Base-by-base conservation (phyloP, 2,888 invertebrate genomes). In the Dryadula phaetusa region DNA sequence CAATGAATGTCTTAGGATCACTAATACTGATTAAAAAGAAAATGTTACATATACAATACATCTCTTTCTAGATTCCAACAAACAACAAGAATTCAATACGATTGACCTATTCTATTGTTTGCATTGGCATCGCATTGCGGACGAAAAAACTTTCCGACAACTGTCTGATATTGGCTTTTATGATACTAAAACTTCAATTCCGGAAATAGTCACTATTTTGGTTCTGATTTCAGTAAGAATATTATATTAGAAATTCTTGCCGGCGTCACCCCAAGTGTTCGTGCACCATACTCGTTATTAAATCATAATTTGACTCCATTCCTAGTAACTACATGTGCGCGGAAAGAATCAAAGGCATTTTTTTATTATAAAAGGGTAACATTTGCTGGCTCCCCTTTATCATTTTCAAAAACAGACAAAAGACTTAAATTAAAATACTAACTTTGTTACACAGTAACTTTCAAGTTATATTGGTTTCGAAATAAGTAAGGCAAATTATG, bases 181-280 rank as follows among this genome's bases (percentile, higher is more conserved):
- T 66, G 66, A 64, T 64, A 52, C 61, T 68, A 64, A 66, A 63
- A 62, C 61, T 64, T 60, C 62, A 49, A 64, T 70, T 66, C 42
- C 37, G 53, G 69, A 62, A 69, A 70, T 66, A 70, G 68, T 70
- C 68, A 68, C 69, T 66, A 62, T 66, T 68, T 66, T 64, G 18
- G 40, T 53, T 53, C 52, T 63, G 62, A 58, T 60, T 63, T 54
- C 52, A 25, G 62, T 64, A 34, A 37, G 68, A 70, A 65, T 70
- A 70, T 70, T 62, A 63, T 68, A 68, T 68, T 44, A 54, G 58
- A 68, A 20, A 64, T 62, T 54, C 53, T 60, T 54, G 40, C 62
- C 58, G 53, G 40, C 58, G 68, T 68, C 62, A 62, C 58, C 64
- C 67, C 70, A 70, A 65, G 52, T 62, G 52, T 64, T 56, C 64